A percentile compares a stretch with the other conserved stretches of the same genome.
Conservation (phyloP, 2,113 vertebrate genomes). For the Muntiacus reevesi region DNA sequence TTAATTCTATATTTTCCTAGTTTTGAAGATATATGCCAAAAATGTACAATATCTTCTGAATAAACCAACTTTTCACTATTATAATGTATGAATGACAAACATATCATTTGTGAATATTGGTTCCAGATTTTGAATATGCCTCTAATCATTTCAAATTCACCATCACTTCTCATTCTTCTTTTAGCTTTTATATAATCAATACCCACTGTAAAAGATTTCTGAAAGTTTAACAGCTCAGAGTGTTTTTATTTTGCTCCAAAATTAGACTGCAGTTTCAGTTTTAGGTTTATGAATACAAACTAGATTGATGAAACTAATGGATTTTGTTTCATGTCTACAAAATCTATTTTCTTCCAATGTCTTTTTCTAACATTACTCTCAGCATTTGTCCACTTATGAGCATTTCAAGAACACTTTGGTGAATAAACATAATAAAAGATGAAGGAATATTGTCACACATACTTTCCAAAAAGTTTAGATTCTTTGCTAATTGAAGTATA, state of each 20-base stretch:
- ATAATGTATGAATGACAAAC: background rate
- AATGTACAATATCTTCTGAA: background rate
- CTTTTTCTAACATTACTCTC: background rate
- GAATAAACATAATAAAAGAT: background rate
- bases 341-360: background rate
- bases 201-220: background rate
- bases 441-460: background rate
- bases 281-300: background rate
- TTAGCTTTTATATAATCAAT: background rate
- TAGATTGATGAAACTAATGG: background rate
- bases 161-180: background rate
- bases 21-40: background rate
- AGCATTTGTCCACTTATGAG: background rate
- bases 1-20: background rate
- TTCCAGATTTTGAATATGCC: background rate
- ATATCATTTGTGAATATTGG: background rate
- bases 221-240: background rate
- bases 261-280: background rate
- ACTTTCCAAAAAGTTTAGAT: background rate
- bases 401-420: background rate
- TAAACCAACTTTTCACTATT: background rate
- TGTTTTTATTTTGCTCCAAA: background rate
- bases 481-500: background rate
- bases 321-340: background rate
- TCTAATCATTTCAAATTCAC: background rate